A percentile compares a stretch with the other conserved stretches of the same genome.
Evolutionary conservation across 2,888 invertebrate species (phyloP).

Genomic region (Hydriomena furcata): DNA sequence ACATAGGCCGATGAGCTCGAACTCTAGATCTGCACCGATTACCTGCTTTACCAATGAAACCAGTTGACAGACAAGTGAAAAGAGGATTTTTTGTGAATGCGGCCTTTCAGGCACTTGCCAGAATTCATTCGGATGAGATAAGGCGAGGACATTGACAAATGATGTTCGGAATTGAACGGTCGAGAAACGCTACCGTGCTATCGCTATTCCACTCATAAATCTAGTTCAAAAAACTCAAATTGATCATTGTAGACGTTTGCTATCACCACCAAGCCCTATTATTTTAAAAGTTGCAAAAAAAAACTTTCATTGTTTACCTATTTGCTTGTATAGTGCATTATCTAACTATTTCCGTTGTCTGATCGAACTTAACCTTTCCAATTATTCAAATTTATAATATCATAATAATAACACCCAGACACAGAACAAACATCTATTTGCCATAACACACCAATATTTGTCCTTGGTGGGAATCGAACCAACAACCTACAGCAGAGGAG

Average conservation of each 20-base stretch:
- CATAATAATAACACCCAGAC: too few species aligned
- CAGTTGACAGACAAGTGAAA: neutral
- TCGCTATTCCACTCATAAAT: slow-evolving; percentile 63
- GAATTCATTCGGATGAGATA: slow-evolving; percentile 66
- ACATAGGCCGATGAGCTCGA: too few species aligned
- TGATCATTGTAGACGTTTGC: slow-evolving; percentile 62
- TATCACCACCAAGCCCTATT: slow-evolving; percentile 36
- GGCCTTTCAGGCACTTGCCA: slow-evolving; percentile 41
- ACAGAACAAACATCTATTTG: too few species aligned
- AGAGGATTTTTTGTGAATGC: slow-evolving; percentile 4
- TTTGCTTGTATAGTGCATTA: too few species aligned
- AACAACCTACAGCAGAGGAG: too few species aligned
- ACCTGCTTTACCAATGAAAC: neutral
- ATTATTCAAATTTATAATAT: too few species aligned
- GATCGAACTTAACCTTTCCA: too few species aligned
- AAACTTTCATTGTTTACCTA: too few species aligned
- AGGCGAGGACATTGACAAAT: slow-evolving; percentile 68
- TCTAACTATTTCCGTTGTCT: too few species aligned
- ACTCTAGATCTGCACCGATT: neutral
- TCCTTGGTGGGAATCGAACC: too few species aligned
- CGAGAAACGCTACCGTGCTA: slow-evolving; percentile 53
- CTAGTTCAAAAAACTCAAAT: slow-evolving; percentile 71
- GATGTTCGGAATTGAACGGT: slow-evolving; percentile 56
- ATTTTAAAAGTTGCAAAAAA: too few species aligned
- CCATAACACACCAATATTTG: too few species aligned